phyloP scores from a whole-genome alignment of 2,888 invertebrate species.

The Tetrapedia diversipes region DNA sequence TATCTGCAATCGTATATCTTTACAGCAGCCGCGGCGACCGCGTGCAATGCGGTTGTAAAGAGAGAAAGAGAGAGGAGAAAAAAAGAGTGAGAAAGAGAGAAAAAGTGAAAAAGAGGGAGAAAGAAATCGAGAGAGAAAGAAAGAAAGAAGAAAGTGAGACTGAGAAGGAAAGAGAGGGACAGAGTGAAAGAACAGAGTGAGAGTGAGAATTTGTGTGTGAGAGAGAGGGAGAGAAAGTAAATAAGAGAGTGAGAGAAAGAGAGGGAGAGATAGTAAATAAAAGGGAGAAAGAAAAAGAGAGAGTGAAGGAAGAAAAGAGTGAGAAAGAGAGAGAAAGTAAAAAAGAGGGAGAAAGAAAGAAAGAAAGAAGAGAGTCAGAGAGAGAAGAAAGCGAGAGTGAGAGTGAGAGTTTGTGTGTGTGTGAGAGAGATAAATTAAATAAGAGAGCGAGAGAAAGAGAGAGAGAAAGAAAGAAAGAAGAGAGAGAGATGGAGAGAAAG shows the following conservation, averaged over 20 bases:
- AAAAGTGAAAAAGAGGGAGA: too few species aligned
- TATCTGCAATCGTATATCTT: conserved; percentile 76
- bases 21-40: conserved; percentile 61
- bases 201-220: too few species aligned
- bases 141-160: too few species aligned
- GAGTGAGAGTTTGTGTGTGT: too few species aligned
- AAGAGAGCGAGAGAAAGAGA: too few species aligned
- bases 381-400: conserved; percentile 33
- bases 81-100: conserved; percentile 14
- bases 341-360: conserved; percentile 32
- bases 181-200: too few species aligned
- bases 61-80: not conserved
- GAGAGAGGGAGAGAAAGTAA: conserved; percentile 22
- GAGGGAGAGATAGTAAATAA: too few species aligned
- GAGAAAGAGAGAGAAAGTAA: conserved; percentile 10
- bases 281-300: not conserved
- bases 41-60: conserved; percentile 70
- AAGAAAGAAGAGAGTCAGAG: too few species aligned
- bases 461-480: too few species aligned
- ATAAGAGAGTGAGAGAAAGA: conserved; percentile 15
- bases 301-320: conserved; percentile 25
- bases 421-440: too few species aligned
- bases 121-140: not conserved
- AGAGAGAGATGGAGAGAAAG: too few species aligned
- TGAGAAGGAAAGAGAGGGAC: conserved; percentile 4